Percentiles rank a stretch among this genome's conserved stretches.
Evolutionary conservation across 1,140 invertebrate species (phyloP).

Genomic region (Philotrypesis tridentata): DNA sequence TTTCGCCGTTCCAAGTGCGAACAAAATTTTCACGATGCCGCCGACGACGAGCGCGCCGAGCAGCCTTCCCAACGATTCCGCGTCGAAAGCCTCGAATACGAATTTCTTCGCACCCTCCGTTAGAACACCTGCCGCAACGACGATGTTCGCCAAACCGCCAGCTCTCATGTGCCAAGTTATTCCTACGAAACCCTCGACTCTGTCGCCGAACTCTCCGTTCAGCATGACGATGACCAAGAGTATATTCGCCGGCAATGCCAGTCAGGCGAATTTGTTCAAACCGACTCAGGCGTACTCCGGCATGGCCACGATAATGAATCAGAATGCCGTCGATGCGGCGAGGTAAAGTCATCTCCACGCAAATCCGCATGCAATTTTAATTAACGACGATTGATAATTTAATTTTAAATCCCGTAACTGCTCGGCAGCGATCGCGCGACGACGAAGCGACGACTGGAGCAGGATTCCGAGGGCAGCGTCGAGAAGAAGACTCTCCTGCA

Average conservation of each 20-base stretch:
- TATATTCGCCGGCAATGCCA: conserved; percentile 53
- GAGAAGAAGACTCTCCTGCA: conserved; percentile 23
- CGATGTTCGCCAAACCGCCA: conserved; percentile 17
- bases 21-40: not conserved
- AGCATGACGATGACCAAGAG: conserved; percentile 48
- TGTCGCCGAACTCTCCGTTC: conserved; percentile 42
- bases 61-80: not conserved
- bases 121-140: not conserved
- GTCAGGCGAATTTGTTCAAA: conserved; percentile 54
- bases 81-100: not conserved
- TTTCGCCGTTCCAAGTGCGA: not conserved
- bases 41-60: not conserved
- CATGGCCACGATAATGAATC: not conserved
- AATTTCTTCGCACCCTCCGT: not conserved
- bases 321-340: not conserved
- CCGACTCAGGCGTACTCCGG: not conserved
- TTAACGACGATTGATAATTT: no score
- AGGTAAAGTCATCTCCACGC: no score
- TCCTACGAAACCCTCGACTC: conserved; percentile 3
- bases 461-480: not conserved
- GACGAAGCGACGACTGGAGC: conserved; percentile 30
- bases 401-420: not conserved
- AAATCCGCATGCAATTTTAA: no score
- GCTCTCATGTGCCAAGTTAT: conserved; percentile 7
- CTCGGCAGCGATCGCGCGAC: not conserved